Percentiles rank a stretch among this genome's conserved stretches.
Conservation (phyloP, 2,888 invertebrate species). For the Drosophila trichaetosa region DNA sequence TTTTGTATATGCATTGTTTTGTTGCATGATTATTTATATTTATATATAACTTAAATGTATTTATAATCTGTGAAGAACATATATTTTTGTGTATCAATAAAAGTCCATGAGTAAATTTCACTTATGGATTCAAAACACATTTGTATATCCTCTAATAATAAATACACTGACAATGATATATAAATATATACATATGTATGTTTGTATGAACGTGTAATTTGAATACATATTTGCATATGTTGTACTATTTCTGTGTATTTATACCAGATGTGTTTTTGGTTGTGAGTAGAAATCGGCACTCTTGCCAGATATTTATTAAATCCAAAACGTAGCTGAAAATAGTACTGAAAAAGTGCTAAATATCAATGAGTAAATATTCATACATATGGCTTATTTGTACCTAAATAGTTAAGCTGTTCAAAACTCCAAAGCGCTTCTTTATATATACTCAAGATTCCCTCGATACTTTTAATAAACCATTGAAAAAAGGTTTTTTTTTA, state of each 20-base stretch:
- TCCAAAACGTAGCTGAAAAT: neutral
- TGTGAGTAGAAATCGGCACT: slow-evolving; percentile 5
- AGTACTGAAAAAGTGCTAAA: neutral
- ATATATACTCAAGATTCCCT: neutral
- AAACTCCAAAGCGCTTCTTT: no score
- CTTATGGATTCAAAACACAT: neutral
- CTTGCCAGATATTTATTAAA: slow-evolving; percentile 5
- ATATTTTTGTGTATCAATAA: neutral
- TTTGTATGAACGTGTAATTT: neutral
- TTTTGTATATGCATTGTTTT: neutral
- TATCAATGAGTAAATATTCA: neutral
- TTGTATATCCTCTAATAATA: neutral
- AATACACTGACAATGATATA: slow-evolving; percentile 8
- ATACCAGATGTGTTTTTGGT: slow-evolving; percentile 41
- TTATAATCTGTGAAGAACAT: neutral
- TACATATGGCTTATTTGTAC: neutral
- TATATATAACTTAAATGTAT: neutral
- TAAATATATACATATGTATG: neutral
- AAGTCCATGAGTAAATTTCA: neutral
- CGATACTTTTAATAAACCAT: neutral
- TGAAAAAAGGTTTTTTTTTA: neutral
- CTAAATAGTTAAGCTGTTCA: neutral
- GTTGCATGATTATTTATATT: neutral
- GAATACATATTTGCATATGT: neutral
- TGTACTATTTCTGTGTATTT: slow-evolving; percentile 12